Percentiles rank a stretch among this genome's conserved stretches.
These are phyloP conservation scores for Galbula dea DNA, from an alignment of 2,113 vertebrate species.

Conservation along the genomic window DNA sequence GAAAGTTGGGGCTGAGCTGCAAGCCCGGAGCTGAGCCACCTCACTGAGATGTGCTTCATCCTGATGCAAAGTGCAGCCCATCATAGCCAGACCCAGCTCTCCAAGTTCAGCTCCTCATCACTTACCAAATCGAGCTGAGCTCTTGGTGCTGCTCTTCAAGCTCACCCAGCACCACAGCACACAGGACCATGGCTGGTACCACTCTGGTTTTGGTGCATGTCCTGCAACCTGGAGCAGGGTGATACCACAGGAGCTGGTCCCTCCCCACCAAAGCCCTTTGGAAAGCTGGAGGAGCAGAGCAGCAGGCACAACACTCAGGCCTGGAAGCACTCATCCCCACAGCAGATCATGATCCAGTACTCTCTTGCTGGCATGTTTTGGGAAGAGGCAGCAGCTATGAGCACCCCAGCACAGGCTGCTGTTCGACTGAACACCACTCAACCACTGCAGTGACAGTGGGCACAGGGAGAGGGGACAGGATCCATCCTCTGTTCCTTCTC, in stretches of 20 bases:
- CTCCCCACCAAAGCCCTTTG: not conserved
- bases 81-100: accelerated
- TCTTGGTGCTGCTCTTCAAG: accelerated
- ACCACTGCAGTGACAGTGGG: not conserved
- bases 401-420: accelerated
- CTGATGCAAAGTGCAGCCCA: too few relatives aligned
- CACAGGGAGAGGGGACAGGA: not conserved
- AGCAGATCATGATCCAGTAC: not conserved
- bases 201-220: accelerated
- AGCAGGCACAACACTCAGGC: not conserved
- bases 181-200: not conserved
- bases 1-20: not conserved
- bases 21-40: not conserved
- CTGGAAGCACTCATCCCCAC: accelerated
- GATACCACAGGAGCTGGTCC: not conserved
- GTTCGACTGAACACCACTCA: accelerated
- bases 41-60: too few relatives aligned
- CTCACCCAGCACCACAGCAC: not conserved
- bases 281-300: not conserved
- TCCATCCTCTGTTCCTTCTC: not conserved
- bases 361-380: accelerated
- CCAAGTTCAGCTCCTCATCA: not conserved
- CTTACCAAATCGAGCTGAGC: not conserved
- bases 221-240: accelerated
- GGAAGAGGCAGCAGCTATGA: not conserved